Conservation (phyloP, 2,113 vertebrate species). For the Odontophorus gujanensis region DNA sequence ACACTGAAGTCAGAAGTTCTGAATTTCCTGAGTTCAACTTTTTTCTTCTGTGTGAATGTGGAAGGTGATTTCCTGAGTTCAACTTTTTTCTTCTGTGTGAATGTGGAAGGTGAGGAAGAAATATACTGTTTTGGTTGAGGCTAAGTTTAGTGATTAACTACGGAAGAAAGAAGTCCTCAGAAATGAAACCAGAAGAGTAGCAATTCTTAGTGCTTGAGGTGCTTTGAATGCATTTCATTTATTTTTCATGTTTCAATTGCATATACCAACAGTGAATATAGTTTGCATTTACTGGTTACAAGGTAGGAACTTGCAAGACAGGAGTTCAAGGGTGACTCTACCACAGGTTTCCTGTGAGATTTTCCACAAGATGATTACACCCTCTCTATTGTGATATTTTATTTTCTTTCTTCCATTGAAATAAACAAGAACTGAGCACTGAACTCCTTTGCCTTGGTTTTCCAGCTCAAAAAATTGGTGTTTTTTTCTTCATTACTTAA, state of each 20-base stretch:
- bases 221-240: neutral
- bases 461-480: neutral
- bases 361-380: neutral
- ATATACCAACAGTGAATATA: neutral
- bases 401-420: neutral
- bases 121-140: neutral
- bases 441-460: neutral
- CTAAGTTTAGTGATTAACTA: neutral
- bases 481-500: neutral
- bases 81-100: neutral
- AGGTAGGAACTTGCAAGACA: neutral
- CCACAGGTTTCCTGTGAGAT: neutral
- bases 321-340: neutral
- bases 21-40: neutral
- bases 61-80: neutral
- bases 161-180: neutral
- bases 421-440: neutral
- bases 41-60: neutral
- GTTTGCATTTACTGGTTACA: neutral
- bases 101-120: neutral
- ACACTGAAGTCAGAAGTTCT: neutral
- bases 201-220: neutral
- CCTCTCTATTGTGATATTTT: neutral
- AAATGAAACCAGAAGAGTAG: neutral
- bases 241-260: neutral